These are phyloP conservation scores for Carassius auratus DNA, from an alignment of 2,113 vertebrate genomes.

Conservation along the genomic window DNA sequence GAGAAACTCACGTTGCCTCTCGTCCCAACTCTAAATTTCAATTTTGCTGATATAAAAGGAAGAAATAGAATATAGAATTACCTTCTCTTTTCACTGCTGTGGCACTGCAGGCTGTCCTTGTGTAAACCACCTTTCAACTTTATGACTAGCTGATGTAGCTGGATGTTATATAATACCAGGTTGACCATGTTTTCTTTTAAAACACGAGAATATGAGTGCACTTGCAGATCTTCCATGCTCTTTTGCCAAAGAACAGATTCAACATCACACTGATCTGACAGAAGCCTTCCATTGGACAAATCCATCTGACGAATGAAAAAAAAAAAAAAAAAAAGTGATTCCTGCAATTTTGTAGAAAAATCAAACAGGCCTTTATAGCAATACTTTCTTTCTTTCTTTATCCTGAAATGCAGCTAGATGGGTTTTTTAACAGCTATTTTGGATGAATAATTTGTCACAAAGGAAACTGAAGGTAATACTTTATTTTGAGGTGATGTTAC, in stretches of 20 bases:
- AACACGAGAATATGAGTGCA: conserved; percentile 64
- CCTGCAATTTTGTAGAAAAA: neutral
- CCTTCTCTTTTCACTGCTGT: conserved; percentile 17
- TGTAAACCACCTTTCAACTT: conserved; percentile 39
- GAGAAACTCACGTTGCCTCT: conserved; percentile 9
- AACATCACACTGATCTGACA: conserved; percentile 38
- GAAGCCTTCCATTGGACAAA: conserved; percentile 58
- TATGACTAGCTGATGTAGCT: neutral
- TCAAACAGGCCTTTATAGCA: conserved; percentile 37
- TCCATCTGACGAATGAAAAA: neutral
- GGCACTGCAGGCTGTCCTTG: conserved; percentile 35
- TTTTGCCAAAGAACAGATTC: conserved; percentile 29
- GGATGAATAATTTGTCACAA: neutral
- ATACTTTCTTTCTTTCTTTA: neutral
- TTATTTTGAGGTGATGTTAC: neutral
- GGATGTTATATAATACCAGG: neutral
- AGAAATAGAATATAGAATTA: conserved; percentile 14
- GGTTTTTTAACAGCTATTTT: neutral
- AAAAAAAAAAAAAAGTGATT: neutral
- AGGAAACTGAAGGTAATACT: neutral
- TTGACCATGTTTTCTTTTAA: conserved; percentile 60
- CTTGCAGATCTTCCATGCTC: conserved; percentile 52
- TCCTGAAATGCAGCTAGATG: conserved; percentile 26
- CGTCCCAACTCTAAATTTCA: conserved; percentile 31
- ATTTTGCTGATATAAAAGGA: conserved; percentile 22